phyloP scores from a whole-genome alignment of 2,888 invertebrate species.

The Pristionchus mayeri region DNA sequence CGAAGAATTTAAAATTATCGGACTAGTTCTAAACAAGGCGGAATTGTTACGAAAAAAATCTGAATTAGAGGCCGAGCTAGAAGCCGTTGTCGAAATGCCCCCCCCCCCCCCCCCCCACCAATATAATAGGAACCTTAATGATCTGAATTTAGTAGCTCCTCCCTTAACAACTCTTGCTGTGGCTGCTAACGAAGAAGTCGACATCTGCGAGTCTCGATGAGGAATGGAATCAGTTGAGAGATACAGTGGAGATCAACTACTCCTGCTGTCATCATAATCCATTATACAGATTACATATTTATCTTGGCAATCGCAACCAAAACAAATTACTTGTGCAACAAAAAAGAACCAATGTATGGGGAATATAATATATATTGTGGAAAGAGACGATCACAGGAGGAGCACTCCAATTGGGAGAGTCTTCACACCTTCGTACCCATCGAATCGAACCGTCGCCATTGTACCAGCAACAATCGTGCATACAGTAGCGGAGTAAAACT shows the following conservation, averaged over 20 bases:
- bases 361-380: neutral
- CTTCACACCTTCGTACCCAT: slow-evolving; percentile 5
- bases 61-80: no score
- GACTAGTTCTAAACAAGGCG: no score
- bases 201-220: neutral
- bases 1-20: no score
- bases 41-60: no score
- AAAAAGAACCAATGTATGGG: no score
- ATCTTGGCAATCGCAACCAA: neutral
- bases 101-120: no score
- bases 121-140: slow-evolving; percentile 57
- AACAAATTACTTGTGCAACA: neutral
- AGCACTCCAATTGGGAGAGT: slow-evolving; percentile 36
- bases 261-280: no score
- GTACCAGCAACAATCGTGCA: neutral
- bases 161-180: slow-evolving; percentile 67
- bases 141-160: slow-evolving; percentile 52
- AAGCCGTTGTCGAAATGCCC: no score
- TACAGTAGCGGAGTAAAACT: slow-evolving; percentile 47
- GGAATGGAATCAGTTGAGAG: no score
- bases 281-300: no score
- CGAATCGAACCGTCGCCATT: slow-evolving; percentile 33
- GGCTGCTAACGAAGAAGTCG: slow-evolving; percentile 52
- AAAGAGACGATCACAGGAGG: neutral
- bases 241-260: no score